Evolutionary conservation across 2,113 vertebrate species (phyloP), one percentile per base, ranked within the genome.

Genomic region (Chauna torquata): DNA sequence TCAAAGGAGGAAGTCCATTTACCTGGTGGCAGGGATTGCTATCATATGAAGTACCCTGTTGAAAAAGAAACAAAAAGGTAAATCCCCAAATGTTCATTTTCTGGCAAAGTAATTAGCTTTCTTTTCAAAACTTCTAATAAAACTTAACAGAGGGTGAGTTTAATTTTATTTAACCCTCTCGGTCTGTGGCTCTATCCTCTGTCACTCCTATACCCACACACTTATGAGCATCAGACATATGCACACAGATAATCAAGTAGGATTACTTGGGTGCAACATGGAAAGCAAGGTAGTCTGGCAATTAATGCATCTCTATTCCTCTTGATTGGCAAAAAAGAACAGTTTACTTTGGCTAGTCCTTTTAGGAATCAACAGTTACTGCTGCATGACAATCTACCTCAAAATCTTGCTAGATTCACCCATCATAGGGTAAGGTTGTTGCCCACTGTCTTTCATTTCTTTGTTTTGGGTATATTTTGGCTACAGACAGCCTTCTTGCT

Each of bases 1-100:
- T 65, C 22, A 57, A 59, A 78, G 30, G 6, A 92, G 25, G 44
- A 90, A 95, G 28, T 10, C 6, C 28, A 62, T 66, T 96, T 96
- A 97, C 96, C 96, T 97, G 93, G 68, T 96, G 94, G 55, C 96
- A 97, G 42, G 96, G 96, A 70, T 96, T 97, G 85, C 96, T 93
- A 4, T 97, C 96, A n/a, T 97, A 97, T 14, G 96, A 96, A 91
- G 3, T 0, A 50, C 96, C 96, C 96, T 97, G 90, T 93, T 40
- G 68, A 79, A 91, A 94, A 64, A 19, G 9, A 66, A 68, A 88
- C 6, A 16, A 52, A 58, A 64, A 68, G 2, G 8, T 96, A 34
- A 94, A 79, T 52, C 38, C 3, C 23, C 12, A n/a, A 12, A 32
- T 47, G 68, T 57, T 45, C 15, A 42, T 79, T 92, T 74, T 66